Percentiles rank a stretch among this genome's conserved stretches.
Conservation (phyloP, 2,888 invertebrate species). For the Drosophila basisetae region DNA sequence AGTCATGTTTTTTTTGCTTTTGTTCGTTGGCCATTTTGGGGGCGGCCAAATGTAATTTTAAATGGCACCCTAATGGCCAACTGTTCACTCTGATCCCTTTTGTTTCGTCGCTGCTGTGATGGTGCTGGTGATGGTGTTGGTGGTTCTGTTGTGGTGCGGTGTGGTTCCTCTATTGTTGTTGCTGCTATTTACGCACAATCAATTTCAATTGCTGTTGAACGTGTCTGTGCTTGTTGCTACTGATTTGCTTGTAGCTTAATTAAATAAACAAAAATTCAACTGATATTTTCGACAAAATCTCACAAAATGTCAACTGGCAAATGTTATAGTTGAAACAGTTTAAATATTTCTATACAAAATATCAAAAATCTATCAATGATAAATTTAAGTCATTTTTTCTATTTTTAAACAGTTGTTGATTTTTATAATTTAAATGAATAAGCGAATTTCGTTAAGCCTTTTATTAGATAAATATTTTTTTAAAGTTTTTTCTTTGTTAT, state of each 20-base stretch:
- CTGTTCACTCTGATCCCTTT: slow-evolving; percentile 29
- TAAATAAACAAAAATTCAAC: slow-evolving; percentile 14
- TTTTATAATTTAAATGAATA: slow-evolving; percentile 14
- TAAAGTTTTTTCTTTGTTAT: background rate
- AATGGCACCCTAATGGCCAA: slow-evolving; percentile 55
- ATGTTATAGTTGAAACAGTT: background rate
- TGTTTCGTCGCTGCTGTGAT: slow-evolving; percentile 13
- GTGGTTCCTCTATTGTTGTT: slow-evolving; percentile 15
- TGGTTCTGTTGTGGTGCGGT: background rate
- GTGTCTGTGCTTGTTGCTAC: slow-evolving; percentile 22
- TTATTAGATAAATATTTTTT: slow-evolving; percentile 1
- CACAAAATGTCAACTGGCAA: slow-evolving; percentile 10
- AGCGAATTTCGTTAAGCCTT: slow-evolving; percentile 5
- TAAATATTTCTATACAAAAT: background rate
- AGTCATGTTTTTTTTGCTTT: slow-evolving; percentile 53
- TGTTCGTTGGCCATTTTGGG: slow-evolving; percentile 2
- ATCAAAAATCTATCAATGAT: background rate
- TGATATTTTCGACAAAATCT: slow-evolving; percentile 9
- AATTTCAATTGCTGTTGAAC: slow-evolving; percentile 59
- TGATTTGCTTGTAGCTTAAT: slow-evolving; percentile 41
- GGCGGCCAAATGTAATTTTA: slow-evolving; percentile 52
- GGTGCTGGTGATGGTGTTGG: background rate
- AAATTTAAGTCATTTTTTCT: background rate
- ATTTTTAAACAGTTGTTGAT: slow-evolving; percentile 1
- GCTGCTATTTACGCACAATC: slow-evolving; percentile 63